Percentiles rank a stretch among this genome's conserved stretches.
phyloP scores from a whole-genome alignment of 2,797 vertebrate species.

The Sphenopsis melanotis region DNA sequence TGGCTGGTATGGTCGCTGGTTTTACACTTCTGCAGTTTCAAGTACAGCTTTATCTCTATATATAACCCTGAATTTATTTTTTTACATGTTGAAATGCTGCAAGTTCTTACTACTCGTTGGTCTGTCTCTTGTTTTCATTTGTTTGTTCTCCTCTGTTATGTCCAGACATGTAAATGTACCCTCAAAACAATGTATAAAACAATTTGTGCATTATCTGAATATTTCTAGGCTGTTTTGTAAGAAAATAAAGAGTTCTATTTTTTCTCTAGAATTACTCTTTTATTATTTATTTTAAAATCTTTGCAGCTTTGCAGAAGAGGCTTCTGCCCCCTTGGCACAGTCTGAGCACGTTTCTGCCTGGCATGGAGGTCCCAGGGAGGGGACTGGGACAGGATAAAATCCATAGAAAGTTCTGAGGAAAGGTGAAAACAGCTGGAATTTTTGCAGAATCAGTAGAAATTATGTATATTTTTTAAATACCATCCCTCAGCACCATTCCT shows the following conservation, averaged over 20 bases:
- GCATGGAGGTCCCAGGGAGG: neutral
- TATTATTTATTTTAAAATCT: neutral
- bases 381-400: neutral
- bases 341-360: neutral
- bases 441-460: neutral
- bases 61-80: neutral
- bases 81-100: neutral
- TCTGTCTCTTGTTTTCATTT: neutral
- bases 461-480: fast-evolving
- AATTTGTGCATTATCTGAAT: neutral
- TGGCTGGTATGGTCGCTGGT: neutral
- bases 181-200: neutral
- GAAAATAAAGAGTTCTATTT: constrained; percentile 24
- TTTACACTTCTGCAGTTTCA: neutral
- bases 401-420: neutral
- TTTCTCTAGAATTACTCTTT: neutral
- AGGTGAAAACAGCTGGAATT: neutral
- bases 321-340: neutral
- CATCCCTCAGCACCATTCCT: neutral
- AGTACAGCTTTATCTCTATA: neutral
- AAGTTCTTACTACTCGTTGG: neutral
- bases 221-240: constrained; percentile 13
- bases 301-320: neutral
- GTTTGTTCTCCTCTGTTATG: neutral
- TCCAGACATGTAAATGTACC: neutral